phyloP scores from a whole-genome alignment of 1,140 invertebrate species.

The Colletes gigas region DNA sequence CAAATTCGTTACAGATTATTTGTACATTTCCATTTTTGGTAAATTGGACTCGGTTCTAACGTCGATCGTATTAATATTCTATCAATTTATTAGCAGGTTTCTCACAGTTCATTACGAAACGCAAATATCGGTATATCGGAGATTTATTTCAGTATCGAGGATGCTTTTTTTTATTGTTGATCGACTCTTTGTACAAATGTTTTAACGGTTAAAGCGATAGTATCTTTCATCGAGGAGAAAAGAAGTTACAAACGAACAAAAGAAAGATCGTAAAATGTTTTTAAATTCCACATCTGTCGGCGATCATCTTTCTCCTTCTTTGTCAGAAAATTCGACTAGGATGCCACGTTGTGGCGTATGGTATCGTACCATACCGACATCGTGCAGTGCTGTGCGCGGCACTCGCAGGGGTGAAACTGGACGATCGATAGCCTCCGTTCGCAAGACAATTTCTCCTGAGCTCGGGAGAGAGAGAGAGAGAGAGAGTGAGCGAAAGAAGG shows the following conservation, averaged over 20 bases:
- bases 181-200: no score
- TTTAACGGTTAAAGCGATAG: neutral
- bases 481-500: no score
- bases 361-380: neutral
- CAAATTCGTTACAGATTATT: no score
- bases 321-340: neutral
- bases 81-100: no score
- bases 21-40: no score
- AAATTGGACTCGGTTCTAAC: no score
- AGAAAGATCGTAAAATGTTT: neutral
- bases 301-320: neutral
- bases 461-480: neutral
- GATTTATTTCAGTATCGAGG: no score
- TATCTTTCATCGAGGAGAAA: neutral
- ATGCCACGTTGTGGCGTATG: neutral
- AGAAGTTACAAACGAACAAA: neutral
- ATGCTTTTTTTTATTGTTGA: no score
- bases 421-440: conserved; percentile 55
- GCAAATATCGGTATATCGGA: no score
- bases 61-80: no score
- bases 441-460: conserved; percentile 57
- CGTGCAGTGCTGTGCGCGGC: neutral
- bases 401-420: conserved; percentile 47
- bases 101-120: no score
- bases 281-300: neutral